A percentile compares a stretch with the other conserved stretches of the same genome.
These are phyloP conservation scores for Volucella bombylans DNA, from an alignment of 2,888 invertebrate species.

Conservation along the genomic window DNA sequence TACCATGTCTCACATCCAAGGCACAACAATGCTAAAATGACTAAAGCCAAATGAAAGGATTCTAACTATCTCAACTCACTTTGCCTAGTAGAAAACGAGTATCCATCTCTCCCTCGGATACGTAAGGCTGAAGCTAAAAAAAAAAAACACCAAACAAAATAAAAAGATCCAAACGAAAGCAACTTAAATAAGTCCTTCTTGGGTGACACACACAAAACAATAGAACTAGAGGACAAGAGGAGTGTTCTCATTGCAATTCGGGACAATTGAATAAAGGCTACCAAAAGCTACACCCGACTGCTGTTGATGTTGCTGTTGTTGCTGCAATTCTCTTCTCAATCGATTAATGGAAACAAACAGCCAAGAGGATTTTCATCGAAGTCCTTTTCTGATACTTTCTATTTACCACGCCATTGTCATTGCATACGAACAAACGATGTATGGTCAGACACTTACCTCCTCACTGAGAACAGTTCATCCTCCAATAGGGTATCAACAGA, in stretches of 20 bases:
- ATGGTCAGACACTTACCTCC: background rate
- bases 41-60: conserved; percentile 33
- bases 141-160: background rate
- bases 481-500: background rate
- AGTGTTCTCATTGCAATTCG: conserved; percentile 52
- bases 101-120: conserved; percentile 9
- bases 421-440: conserved; percentile 2
- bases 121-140: background rate
- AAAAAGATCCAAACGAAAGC: conserved; percentile 8
- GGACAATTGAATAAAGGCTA: conserved; percentile 61
- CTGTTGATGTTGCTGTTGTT: conserved; percentile 12
- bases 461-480: background rate
- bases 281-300: conserved; percentile 25
- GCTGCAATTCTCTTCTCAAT: conserved; percentile 38
- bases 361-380: conserved; percentile 45
- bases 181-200: conserved; percentile 30
- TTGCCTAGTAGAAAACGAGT: background rate
- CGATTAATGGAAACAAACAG: conserved; percentile 47
- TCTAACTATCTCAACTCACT: conserved; percentile 27
- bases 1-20: conserved; percentile 10
- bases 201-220: conserved; percentile 25
- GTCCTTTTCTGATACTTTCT: conserved; percentile 10
- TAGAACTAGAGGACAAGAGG: too few relatives aligned
- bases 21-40: conserved; percentile 42
- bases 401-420: conserved; percentile 1